Evolutionary conservation across 2,113 vertebrate species (phyloP), one percentile per base, ranked within the genome.

Genomic region (Isurus oxyrinchus): DNA sequence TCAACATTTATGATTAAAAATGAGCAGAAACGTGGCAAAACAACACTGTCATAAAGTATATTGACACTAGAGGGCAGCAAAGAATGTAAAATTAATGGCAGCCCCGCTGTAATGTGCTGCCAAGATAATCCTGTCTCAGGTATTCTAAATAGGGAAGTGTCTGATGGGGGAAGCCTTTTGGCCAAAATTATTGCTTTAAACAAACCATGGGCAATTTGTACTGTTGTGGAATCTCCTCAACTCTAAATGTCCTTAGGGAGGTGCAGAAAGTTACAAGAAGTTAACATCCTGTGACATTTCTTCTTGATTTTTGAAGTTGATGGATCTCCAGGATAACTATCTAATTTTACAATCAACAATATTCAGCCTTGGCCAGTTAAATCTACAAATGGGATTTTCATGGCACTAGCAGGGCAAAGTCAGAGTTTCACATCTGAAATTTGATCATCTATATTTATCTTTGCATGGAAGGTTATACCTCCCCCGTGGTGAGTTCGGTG

Each of bases 11-110:
- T 57, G 55, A 35, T 88, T 57, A 11, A 88, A 88, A 53, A 16
- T 59, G 55, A 91, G n/a, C 49, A 66, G 35, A 95, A 95, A 66
- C 35, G 23, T 5, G 27, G 93, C 19, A 25, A 40, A 94, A 19
- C 61, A 66, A 3, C 16, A 63, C 2, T 69, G n/a, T 61, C 55
- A 59, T 23, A 91, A 59, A 35, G 67, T 14, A 35, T 13, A 76
- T 49, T 21, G 66, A 13, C 96, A 96, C 96, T 86, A 84, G 96
- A 55, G 86, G 96, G 96, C 96, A 86, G 96, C 96, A 96, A 87
- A 96, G 96, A 13, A 63, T 96, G n/a, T 19, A 57, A 84, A 57
- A 96, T 61, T 40, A 96, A 40, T 14, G 8, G 31, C 79, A 55
- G 11, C 35, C 63, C 6, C 40, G 19, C 14, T 8, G 3, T 27